Evolutionary conservation across 2,888 invertebrate species (phyloP).

Genomic region (Nyleta sp.): DNA sequence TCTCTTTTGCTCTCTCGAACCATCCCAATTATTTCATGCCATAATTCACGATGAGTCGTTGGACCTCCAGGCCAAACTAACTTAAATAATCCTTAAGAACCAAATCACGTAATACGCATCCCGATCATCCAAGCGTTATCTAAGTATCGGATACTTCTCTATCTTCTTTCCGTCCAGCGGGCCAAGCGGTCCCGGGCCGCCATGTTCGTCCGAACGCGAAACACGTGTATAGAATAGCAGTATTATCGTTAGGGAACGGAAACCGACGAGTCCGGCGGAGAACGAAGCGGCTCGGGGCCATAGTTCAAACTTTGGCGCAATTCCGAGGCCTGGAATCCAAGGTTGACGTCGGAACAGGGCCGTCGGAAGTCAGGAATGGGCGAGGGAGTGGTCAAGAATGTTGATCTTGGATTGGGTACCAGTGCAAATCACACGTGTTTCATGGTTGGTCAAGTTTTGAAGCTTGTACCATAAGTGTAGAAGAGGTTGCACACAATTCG

Average conservation of each 20-base stretch:
- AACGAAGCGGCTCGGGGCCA: conserved; percentile 19
- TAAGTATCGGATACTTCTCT: conserved; percentile 60
- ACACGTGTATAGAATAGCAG: conserved; percentile 64
- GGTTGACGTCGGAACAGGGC: no score
- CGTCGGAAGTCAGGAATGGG: not conserved
- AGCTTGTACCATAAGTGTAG: no score
- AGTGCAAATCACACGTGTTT: no score
- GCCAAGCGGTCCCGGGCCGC: conserved; percentile 42
- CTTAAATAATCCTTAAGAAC: conserved; percentile 66
- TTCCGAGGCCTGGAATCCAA: not conserved
- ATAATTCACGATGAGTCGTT: conserved; percentile 85
- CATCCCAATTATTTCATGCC: conserved; percentile 99
- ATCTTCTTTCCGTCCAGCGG: conserved; percentile 61
- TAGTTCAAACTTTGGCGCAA: conserved; percentile 13
- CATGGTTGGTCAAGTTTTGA: no score
- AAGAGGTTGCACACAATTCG: no score
- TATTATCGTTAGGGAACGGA: conserved; percentile 54
- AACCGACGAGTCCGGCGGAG: conserved; percentile 14
- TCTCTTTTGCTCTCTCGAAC: no score
- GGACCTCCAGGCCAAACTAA: conserved; percentile 78
- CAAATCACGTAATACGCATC: conserved; percentile 61
- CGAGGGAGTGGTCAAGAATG: no score
- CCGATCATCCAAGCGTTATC: conserved; percentile 60
- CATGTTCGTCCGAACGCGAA: conserved; percentile 28
- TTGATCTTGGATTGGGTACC: no score